phyloP scores from a whole-genome alignment of 2,797 vertebrate genomes.

The Enteromius argenteus region DNA sequence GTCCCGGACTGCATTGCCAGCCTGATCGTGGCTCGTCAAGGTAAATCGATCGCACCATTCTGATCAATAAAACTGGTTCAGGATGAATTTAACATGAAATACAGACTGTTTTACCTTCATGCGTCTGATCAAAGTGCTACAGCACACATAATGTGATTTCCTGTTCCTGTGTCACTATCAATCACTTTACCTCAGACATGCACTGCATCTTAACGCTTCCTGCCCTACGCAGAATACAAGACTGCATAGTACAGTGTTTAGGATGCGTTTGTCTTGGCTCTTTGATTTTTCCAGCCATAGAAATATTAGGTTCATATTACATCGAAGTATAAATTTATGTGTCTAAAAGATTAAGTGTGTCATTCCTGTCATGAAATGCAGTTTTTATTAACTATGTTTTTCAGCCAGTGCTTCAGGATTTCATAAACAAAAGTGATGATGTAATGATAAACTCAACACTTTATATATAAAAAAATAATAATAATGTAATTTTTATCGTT shows the following conservation, averaged over 20 bases:
- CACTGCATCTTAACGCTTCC: not conserved
- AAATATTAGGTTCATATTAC: not conserved
- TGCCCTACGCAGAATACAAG: not conserved
- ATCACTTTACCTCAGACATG: constrained; percentile 5
- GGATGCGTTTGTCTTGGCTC: not conserved
- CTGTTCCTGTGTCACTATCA: constrained; percentile 5
- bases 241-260: not conserved
- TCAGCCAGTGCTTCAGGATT: not conserved
- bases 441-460: too few relatives aligned
- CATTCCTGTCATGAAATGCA: not conserved
- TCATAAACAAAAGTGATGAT: not conserved
- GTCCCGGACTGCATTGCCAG: constrained; percentile 99
- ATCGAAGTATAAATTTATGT: not conserved
- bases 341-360: not conserved
- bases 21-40: constrained; percentile 97
- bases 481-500: not conserved
- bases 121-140: not conserved
- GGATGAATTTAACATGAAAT: constrained; percentile 4
- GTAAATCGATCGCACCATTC: constrained; percentile 67
- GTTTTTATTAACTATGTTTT: not conserved
- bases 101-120: not conserved
- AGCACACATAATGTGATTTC: not conserved
- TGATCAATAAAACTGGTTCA: not conserved
- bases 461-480: too few relatives aligned
- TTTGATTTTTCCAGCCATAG: not conserved